These are phyloP conservation scores for Torymus tubicola DNA, from an alignment of 2,888 invertebrate species.

Conservation along the genomic window DNA sequence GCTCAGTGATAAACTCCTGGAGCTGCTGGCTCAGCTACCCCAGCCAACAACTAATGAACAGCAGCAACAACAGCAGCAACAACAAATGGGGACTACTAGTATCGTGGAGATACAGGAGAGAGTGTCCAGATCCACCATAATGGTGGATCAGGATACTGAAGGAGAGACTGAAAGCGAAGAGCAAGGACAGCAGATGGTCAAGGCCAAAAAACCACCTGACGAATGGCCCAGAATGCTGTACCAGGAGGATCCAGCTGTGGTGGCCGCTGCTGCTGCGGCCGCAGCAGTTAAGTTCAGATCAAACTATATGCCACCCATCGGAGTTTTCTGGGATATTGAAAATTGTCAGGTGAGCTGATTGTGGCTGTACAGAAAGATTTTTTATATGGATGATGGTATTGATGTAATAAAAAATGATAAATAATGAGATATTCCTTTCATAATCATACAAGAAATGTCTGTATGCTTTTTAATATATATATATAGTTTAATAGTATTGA, in stretches of 20 bases:
- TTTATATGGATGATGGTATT: too few species aligned
- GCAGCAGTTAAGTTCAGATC: constrained; percentile 61
- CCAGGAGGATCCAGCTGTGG: constrained; percentile 49
- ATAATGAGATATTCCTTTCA: too few species aligned
- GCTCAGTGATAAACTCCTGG: constrained; percentile 68
- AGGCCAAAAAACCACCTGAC: not conserved
- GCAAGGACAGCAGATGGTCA: constrained; percentile 7
- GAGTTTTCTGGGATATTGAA: constrained; percentile 96
- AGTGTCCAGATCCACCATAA: not conserved
- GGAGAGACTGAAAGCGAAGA: not conserved
- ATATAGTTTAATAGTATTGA: too few species aligned
- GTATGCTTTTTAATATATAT: too few species aligned
- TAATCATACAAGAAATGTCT: too few species aligned
- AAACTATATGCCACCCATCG: constrained; percentile 82
- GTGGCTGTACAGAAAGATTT: too few species aligned
- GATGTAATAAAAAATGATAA: too few species aligned
- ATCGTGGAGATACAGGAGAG: constrained; percentile 35
- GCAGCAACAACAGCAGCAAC: too few species aligned
- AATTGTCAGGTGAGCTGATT: constrained; percentile 83
- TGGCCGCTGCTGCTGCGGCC: constrained; percentile 55
- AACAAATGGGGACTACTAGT: not conserved
- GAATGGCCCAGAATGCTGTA: constrained; percentile 13
- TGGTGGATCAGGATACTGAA: not conserved
- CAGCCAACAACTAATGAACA: constrained; percentile 23
- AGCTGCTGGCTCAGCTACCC: constrained; percentile 65